These are phyloP conservation scores for Poeciliopsis turneri DNA, from an alignment of 2,797 vertebrate species.

Conservation along the genomic window DNA sequence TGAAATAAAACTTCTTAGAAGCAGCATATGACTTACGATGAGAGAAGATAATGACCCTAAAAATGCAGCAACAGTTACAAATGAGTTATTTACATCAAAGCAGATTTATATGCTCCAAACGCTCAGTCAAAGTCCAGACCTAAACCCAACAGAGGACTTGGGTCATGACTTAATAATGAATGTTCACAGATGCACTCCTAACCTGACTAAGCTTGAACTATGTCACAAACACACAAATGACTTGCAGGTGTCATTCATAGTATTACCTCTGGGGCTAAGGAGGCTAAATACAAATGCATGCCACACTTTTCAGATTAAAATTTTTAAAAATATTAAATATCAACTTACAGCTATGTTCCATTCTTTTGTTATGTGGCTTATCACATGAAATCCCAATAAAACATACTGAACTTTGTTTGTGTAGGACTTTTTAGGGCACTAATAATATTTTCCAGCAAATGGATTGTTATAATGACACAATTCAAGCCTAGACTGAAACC, in stretches of 20 bases:
- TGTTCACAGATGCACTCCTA: neutral
- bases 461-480: slow-evolving; percentile 64
- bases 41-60: neutral
- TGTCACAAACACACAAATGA: neutral
- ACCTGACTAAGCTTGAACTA: neutral
- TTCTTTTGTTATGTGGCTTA: neutral
- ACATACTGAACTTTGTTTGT: neutral
- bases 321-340: neutral
- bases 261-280: neutral
- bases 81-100: no score
- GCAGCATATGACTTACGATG: neutral
- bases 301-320: neutral
- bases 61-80: neutral
- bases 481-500: slow-evolving; percentile 64
- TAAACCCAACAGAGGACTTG: neutral
- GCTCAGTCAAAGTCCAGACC: neutral
- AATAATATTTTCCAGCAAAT: slow-evolving; percentile 32
- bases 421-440: neutral
- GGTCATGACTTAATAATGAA: neutral
- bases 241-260: neutral
- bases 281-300: neutral
- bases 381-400: neutral
- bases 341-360: neutral
- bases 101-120: neutral
- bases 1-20: neutral